Conservation (phyloP, 2,797 vertebrate genomes). For the Furcifer pardalis region DNA sequence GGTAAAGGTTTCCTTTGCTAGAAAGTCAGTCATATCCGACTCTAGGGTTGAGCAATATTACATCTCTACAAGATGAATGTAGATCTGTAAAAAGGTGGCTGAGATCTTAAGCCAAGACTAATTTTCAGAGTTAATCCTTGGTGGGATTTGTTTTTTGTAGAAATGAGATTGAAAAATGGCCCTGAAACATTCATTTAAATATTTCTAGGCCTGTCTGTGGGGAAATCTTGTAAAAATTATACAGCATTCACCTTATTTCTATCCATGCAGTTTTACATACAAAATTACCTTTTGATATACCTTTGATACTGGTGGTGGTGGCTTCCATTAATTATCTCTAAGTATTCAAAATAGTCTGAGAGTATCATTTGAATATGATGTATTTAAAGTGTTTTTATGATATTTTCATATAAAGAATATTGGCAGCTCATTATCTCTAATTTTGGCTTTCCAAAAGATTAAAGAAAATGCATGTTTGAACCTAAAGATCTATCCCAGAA, state of each 20-base stretch:
- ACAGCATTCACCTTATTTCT: neutral
- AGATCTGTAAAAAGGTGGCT: conserved; percentile 31
- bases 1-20: no score
- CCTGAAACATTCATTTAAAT: conserved; percentile 33
- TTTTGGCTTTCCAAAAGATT: neutral
- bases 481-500: neutral
- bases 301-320: neutral
- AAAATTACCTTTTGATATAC: neutral
- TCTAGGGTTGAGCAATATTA: neutral
- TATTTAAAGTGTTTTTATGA: neutral
- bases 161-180: conserved; percentile 30
- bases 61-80: conserved; percentile 19
- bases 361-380: neutral
- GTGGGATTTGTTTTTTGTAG: neutral
- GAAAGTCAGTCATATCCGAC: no score
- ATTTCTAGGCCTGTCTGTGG: neutral
- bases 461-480: neutral
- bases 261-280: neutral
- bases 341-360: neutral
- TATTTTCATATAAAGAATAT: conserved; percentile 1
- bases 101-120: conserved; percentile 3
- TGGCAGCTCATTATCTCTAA: neutral
- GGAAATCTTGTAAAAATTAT: conserved; percentile 33
- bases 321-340: neutral
- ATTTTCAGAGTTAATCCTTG: conserved; percentile 16